Percentiles rank a stretch among this genome's conserved stretches.
Conservation (phyloP, 2,797 vertebrate species). For the Hapalemur alaotrensis region DNA sequence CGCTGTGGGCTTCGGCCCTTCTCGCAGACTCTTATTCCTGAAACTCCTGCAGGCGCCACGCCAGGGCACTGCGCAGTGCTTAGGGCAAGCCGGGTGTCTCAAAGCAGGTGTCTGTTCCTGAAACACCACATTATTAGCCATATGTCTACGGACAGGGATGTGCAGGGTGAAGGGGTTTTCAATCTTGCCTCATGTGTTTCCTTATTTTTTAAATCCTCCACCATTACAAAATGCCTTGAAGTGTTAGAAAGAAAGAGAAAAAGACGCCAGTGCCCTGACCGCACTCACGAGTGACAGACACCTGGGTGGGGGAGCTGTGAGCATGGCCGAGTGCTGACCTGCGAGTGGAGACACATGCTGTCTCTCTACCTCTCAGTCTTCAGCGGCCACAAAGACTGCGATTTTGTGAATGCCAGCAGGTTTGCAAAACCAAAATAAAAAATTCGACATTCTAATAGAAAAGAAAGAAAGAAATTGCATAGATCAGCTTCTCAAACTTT, state of each 20-base stretch:
- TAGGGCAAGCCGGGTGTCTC: neutral
- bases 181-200: fast-evolving
- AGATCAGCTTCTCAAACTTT: neutral
- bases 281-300: neutral
- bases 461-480: neutral
- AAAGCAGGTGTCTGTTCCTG: neutral
- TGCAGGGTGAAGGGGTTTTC: neutral
- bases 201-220: neutral
- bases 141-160: fast-evolving
- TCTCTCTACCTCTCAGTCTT: neutral
- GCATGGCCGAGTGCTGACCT: neutral
- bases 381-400: neutral
- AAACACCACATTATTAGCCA: fast-evolving
- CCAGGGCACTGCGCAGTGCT: no score
- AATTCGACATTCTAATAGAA: neutral
- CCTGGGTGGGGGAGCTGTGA: no score
- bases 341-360: fast-evolving
- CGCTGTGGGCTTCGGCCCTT: neutral
- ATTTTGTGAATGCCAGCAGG: neutral
- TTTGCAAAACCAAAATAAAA: neutral
- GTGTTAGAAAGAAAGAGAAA: neutral
- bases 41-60: neutral
- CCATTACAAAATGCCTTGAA: fast-evolving
- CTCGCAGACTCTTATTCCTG: neutral
- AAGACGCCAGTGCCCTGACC: no score